A percentile compares a stretch with the other conserved stretches of the same genome.
Evolutionary conservation across 2,888 invertebrate genomes (phyloP).

Genomic region (Leptinotarsa haldemani): DNA sequence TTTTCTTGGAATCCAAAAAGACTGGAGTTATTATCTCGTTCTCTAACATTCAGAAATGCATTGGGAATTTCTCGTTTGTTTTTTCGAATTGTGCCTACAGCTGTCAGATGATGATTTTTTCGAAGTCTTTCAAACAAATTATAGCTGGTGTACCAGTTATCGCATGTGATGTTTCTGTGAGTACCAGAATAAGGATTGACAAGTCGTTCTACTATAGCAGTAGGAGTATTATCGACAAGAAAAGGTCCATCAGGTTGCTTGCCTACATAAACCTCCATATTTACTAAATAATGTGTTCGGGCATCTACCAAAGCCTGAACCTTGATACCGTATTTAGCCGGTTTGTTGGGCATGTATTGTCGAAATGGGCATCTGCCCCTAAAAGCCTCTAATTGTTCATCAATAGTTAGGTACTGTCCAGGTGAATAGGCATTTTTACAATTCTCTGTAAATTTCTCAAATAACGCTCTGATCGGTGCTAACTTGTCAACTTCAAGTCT

Average conservation of each 20-base stretch:
- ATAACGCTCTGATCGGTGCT: constrained; percentile 1
- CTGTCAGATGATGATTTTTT: background rate
- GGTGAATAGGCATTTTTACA: constrained; percentile 2
- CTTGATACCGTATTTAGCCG: constrained; percentile 6
- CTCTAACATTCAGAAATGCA: background rate
- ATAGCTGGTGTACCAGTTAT: background rate
- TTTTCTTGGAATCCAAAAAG: background rate
- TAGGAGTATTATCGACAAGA: background rate
- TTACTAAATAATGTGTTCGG: background rate
- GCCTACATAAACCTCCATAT: constrained; percentile 17
- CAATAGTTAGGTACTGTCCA: background rate
- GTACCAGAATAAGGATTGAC: background rate
- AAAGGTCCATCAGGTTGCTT: constrained; percentile 10
- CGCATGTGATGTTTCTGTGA: constrained; percentile 1
- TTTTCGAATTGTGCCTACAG: too few relatives aligned
- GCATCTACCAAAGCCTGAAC: constrained; percentile 7
- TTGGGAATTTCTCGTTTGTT: background rate
- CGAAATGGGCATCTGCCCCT: background rate
- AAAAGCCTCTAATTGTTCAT: constrained; percentile 12
- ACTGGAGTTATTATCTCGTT: background rate
- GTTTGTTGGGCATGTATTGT: background rate
- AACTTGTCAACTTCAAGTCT: constrained; percentile 4
- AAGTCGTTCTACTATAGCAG: background rate
- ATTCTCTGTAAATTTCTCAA: background rate
- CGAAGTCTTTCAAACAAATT: background rate